Evolutionary conservation across 53 echinoderm and acorn worm genomes (phyloP), one percentile per base, ranked within the genome.

Genomic region (Henricia sp.): DNA sequence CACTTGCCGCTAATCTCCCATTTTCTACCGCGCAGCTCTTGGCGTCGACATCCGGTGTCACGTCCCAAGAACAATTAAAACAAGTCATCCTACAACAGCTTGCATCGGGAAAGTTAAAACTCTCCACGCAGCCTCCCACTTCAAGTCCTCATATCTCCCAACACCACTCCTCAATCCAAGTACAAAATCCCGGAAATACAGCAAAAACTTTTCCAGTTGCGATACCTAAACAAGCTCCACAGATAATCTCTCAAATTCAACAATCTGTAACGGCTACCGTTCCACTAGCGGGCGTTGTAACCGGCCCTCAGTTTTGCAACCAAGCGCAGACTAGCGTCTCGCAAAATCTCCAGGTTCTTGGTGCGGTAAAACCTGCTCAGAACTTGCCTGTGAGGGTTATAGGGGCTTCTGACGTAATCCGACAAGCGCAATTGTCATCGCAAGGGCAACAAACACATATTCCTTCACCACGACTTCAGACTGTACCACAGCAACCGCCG

Each of bases 1-100:
- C 39, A 26, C 37, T 68, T 12, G 68, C 11, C 0, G 50, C 32
- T 13, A 28, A 39, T 11, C 27, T n/a, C 9, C 24, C 75, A 11
- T 23, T 37, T 38, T 39, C 57, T 14, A 41, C 17, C 16, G 37
- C 75, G 8, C 56, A 26, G 21, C 16, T 36, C 39, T 10, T 9
- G 19, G 17, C 25, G 4, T 8, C 42, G 6, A 28, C 17, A 16
- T 43, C 63, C 14, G 27, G 58, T 26, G 41, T 2, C 29, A 39
- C 10, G 1, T 63, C 64, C 12, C 80, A 80, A 27, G 46, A 80
- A 64, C 62, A 80, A 6, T 48, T 80, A 1, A 62, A 80, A 25
- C 64, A 80, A 17, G 62, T 63, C n/a, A 63, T 80, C 30, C 59
- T 80, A 3, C 63, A 80, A 48, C 80, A 80, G 35, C 80, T 80